phyloP scores from a whole-genome alignment of 64 coral and sea anemone genomes.

The Cladopsammia gracilis region DNA sequence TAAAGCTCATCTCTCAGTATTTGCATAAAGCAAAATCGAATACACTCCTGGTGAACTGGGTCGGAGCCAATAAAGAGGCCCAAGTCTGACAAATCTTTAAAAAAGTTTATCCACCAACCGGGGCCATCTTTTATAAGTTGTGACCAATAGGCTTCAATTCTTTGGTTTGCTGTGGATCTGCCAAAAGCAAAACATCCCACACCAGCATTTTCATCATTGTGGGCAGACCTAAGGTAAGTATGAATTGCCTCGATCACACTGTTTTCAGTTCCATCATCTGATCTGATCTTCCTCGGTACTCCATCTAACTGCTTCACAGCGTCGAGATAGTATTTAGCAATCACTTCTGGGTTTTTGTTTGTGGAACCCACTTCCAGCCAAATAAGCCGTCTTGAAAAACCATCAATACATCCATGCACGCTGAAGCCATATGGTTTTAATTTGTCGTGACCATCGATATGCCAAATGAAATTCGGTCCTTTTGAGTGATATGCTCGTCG shows the following conservation, averaged over 20 bases:
- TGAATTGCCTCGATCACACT: slow-evolving; percentile 16
- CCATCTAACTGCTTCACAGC: background rate
- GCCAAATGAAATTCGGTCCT: background rate
- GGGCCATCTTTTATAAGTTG: slow-evolving; percentile 34
- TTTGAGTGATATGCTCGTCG: background rate
- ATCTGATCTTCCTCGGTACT: slow-evolving; percentile 22
- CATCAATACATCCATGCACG: background rate
- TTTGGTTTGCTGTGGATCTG: slow-evolving; percentile 23
- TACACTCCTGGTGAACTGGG: background rate
- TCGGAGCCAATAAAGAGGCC: slow-evolving; percentile 28
- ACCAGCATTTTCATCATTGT: background rate
- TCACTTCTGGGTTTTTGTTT: slow-evolving; percentile 5
- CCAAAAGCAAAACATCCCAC: slow-evolving; percentile 19
- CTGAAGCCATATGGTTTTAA: background rate
- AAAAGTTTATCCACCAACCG: slow-evolving; percentile 33
- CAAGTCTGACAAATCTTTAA: slow-evolving; percentile 25
- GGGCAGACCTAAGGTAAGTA: slow-evolving; percentile 25
- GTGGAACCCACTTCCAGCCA: background rate
- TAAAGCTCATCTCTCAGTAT: slow-evolving; percentile 22
- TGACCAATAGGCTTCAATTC: slow-evolving; percentile 43
- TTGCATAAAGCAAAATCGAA: slow-evolving; percentile 19
- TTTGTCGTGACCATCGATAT: background rate
- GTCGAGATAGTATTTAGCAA: slow-evolving; percentile 18
- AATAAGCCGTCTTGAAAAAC: background rate
- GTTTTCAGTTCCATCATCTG: slow-evolving; percentile 46